A percentile compares a stretch with the other conserved stretches of the same genome.
phyloP scores from a whole-genome alignment of 2,113 vertebrate genomes.

The Elachura formosa region DNA sequence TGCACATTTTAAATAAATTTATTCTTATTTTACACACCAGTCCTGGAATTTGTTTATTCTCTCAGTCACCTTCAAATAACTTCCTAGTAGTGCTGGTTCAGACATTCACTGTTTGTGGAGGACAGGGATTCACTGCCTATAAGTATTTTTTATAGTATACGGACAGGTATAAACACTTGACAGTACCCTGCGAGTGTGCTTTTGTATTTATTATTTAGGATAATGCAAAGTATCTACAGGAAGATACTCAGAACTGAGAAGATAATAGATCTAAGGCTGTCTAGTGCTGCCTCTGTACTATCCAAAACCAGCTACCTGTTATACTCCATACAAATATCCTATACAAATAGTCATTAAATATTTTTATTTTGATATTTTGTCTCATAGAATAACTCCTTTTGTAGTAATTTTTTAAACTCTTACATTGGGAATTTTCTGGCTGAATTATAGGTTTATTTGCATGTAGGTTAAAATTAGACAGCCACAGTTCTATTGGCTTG shows the following conservation, averaged over 20 bases:
- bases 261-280: neutral
- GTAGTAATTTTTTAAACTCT: neutral
- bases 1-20: neutral
- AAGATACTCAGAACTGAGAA: neutral
- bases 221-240: neutral
- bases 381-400: neutral
- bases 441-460: neutral
- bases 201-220: neutral
- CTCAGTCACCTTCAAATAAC: neutral
- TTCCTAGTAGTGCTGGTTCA: neutral
- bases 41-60: neutral
- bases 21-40: neutral
- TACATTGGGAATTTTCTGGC: neutral
- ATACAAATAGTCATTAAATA: neutral
- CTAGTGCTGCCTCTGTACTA: neutral
- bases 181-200: neutral
- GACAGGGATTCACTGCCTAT: neutral
- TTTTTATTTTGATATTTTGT: neutral
- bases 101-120: neutral
- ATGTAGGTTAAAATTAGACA: neutral
- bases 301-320: too few species aligned
- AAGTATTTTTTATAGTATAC: neutral
- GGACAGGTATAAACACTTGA: neutral
- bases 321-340: too few species aligned
- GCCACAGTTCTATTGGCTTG: neutral